Evolutionary conservation across 1,140 invertebrate genomes (phyloP), one percentile per base, ranked within the genome.

Genomic region (Portunus trituberculatus): DNA sequence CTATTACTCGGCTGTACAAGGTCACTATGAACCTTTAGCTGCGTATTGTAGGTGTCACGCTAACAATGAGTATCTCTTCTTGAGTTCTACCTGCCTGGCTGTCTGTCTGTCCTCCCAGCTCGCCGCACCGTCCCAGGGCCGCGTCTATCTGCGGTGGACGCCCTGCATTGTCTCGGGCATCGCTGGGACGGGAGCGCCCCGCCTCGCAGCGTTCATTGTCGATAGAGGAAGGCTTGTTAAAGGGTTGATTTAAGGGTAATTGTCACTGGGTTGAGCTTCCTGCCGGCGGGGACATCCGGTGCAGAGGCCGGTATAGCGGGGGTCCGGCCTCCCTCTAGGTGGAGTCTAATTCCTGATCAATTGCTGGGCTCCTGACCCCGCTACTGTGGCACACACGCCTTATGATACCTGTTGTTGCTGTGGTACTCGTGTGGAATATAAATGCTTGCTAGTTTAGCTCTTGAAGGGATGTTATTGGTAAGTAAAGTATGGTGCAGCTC

Each of bases 351-450:
- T 89, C 39, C 39, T 48, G 45, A 45, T 67, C n/a, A 29, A 32
- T 59, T 91, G 89, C n/a, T 59, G 28, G 25, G 28, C 89, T 89
- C 46, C 89, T 59, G 48, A 91, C 59, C 89, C n/a, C 89, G 46
- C 59, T 91, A 91, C 25, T 59, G 89, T 29, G 46, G 25, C n/a
- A 20, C 87, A 31, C n/a, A n/a, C 52, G 12, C 52, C 52, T 59
- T 59, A n/a, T n/a, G n/a, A 76, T 76, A n/a, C 67, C n/a, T 76
- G n/a, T 76, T n/a, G 16, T 25, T 76, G n/a, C 67, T 76, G n/a
- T n/a, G 67, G 16, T 76, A 76, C 20, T 76, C 67, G 67, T 7
- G 6, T 25, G n/a, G 67, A n/a, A n/a, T 2, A 20, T 76, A 76
- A 76, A 59, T 59, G 12, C 52, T 20, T 76, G 20, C 20, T 76